Base-by-base conservation (phyloP, 2,113 vertebrate genomes). In the Turnix velox region DNA sequence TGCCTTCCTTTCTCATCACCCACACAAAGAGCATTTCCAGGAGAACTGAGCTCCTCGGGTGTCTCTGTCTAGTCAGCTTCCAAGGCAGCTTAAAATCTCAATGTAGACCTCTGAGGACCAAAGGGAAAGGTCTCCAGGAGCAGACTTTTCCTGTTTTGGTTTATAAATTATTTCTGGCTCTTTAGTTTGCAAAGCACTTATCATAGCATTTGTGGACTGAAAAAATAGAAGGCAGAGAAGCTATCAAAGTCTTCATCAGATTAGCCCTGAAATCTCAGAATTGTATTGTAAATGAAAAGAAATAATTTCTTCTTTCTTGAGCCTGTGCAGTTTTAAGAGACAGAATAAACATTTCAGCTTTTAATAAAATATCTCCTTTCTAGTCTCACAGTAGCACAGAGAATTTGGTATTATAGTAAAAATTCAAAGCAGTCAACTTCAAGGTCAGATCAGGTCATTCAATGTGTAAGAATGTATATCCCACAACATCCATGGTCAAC, bases 221-320 rank as follows among this genome's bases (percentile, higher is more conserved):
- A 84, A 75, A 61, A 74, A 65, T 7, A 18, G n/a, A 79, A 95
- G n/a, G 28, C 52, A 63, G 40, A 65, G 45, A 68, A 82, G 33
- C 33, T 49, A 87, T 81, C 39, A 39, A 74, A 89, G 49, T 48
- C 46, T 45, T 54, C 46, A 43, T 51, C 68, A 84, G 81, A 54
- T 81, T 54, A 74, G 51, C 28, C 42, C 54, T 72, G 45, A 92
- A 65, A 79, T 28, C 54, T 88, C 79, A 45, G 28, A 92, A 83
- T 61, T 88, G 61, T 83, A 59, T 83, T 67, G 85, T 52, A 94
- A 93, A 90, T 85, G 72, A 87, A 84, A 79, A 91, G 30, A 85
- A 92, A 63, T 22, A 0, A 57, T 68, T 72, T 63, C 28, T 87
- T 3, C 54, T 90, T 90, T 79, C 58, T 49, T 62, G 42, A 72